phyloP scores from a whole-genome alignment of 2,797 vertebrate genomes.

The Vespertilio murinus region DNA sequence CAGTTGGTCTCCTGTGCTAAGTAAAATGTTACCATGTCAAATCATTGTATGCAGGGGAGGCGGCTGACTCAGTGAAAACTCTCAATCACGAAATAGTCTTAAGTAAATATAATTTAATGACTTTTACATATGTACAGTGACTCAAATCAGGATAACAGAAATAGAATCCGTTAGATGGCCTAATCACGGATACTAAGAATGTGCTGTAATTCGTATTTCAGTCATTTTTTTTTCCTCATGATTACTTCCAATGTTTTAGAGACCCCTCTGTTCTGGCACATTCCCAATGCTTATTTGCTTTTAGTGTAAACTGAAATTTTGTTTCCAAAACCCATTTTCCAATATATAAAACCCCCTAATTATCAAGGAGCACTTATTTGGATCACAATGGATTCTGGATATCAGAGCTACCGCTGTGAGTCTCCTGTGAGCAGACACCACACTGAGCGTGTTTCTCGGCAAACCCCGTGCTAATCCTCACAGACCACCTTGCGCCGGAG shows the following conservation, averaged over 20 bases:
- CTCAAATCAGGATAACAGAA: neutral
- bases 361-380: neutral
- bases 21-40: conserved; percentile 5
- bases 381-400: neutral
- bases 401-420: neutral
- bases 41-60: neutral
- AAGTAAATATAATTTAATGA: neutral
- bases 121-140: neutral
- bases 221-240: neutral
- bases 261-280: neutral
- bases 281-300: neutral
- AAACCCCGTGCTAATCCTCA: neutral
- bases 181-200: neutral
- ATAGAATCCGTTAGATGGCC: neutral
- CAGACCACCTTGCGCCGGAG: neutral
- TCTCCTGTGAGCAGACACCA: fast-evolving
- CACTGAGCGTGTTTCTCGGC: neutral
- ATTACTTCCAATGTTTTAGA: neutral
- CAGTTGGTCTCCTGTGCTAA: neutral
- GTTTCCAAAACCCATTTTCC: neutral
- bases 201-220: neutral
- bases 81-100: neutral
- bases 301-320: conserved; percentile 17
- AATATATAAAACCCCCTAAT: neutral
- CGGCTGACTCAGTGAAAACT: neutral